Evolutionary conservation across 2,113 vertebrate species (phyloP), one percentile per base, ranked within the genome.

Genomic region (Platichthys flesus): DNA sequence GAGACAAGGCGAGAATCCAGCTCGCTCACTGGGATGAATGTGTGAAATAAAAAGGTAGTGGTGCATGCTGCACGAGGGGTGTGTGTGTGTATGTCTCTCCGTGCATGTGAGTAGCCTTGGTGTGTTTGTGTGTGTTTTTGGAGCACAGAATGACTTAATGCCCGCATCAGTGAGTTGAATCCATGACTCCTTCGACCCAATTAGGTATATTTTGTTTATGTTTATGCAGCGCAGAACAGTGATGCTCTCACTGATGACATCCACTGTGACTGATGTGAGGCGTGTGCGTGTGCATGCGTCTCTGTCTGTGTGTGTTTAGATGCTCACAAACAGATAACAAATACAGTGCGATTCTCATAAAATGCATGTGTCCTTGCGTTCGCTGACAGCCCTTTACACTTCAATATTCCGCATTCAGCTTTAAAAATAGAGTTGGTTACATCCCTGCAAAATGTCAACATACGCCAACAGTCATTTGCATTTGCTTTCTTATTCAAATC

Each of bases 401-500:
- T 66, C 16, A 60, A 52, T 31, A 31, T 63, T 47, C 23, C 7
- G 21, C 56, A 63, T 59, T 64, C 56, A 47, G 21, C 31, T 67
- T 28, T 65, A 62, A 49, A 73, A 82, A 88, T 79, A 87, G 74
- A 56, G 23, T 61, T 59, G 45, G 52, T 24, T 75, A 75, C 67
- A 65, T 81, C 69, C 72, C 75, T 47, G 62, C 47, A 69, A 81
- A 84, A 84, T 86, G 79, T 85, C 77, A 85, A 82, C 71, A 77
- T 49, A 61, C 78, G 70, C 37, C 69, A 65, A 67, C 54, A 47
- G 61, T 8, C 40, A 85, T 88, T 82, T 71, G 69, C 86, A 88
- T 85, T 77, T 35, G 55, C 74, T 81, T 89, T 90, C 79, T 79
- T 85, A 79, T 88, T 91, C 76, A 87, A 81, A 85, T 74, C 24